phyloP scores from a whole-genome alignment of 2,113 vertebrate genomes.

The Nothoprocta perdicaria region DNA sequence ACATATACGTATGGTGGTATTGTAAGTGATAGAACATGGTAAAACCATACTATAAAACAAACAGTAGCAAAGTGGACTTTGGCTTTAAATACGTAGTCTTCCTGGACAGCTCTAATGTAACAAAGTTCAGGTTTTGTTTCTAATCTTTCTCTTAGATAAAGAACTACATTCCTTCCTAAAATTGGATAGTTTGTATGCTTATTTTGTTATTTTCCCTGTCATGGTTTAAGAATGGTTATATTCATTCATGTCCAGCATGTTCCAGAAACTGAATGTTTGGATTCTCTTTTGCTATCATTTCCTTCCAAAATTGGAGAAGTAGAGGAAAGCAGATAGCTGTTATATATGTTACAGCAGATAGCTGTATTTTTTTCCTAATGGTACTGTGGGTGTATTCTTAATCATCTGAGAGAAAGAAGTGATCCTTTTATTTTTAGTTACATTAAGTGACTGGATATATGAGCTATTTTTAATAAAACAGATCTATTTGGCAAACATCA shows the following conservation, averaged over 20 bases:
- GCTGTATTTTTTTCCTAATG: not conserved
- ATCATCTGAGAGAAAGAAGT: not conserved
- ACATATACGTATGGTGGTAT: rapidly evolving
- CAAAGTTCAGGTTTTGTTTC: not conserved
- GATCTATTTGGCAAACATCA: not conserved
- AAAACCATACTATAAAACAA: not conserved
- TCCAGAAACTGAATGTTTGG: not conserved
- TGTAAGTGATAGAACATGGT: not conserved
- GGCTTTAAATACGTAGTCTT: not conserved
- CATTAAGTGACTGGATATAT: not conserved
- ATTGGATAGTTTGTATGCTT: not conserved
- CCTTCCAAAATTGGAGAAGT: not conserved
- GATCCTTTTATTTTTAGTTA: not conserved
- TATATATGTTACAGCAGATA: not conserved
- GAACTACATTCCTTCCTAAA: not conserved
- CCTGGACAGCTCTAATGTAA: not conserved
- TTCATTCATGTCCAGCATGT: not conserved
- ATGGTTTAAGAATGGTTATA: not conserved
- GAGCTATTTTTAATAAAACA: not conserved
- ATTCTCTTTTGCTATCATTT: not conserved
- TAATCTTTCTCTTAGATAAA: not conserved
- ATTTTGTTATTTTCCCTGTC: not conserved
- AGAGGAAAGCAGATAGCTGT: not conserved
- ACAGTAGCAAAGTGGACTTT: not conserved
- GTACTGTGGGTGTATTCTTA: not conserved